phyloP scores from a whole-genome alignment of 2,888 invertebrate species.

The Cheiracanthium punctorium region DNA sequence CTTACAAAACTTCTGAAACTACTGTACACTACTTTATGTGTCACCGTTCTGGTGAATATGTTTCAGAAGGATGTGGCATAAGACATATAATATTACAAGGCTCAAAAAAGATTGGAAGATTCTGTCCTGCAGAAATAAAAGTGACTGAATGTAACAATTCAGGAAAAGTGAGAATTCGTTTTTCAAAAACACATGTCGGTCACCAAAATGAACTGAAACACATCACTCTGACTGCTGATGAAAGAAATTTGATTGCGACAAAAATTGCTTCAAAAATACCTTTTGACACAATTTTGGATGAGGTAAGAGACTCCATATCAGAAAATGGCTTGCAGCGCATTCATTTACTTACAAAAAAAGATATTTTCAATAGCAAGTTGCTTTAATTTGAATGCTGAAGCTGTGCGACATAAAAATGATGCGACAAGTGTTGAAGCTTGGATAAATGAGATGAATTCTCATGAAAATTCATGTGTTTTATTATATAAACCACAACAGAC shows the following conservation, averaged over 20 bases:
- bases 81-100: slow-evolving; percentile 5
- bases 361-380: neutral
- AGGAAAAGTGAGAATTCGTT: neutral
- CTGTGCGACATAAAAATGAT: neutral
- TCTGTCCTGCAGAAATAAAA: neutral
- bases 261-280: slow-evolving; percentile 8
- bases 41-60: slow-evolving; percentile 5
- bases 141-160: neutral
- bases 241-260: neutral
- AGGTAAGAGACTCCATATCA: neutral
- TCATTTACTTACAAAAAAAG: neutral
- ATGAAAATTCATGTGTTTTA: too few relatives aligned
- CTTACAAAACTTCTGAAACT: neutral
- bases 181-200: neutral
- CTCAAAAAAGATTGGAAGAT: neutral
- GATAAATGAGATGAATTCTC: neutral
- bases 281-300: neutral
- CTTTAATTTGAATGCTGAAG: neutral
- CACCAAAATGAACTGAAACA: neutral
- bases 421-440: neutral
- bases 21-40: neutral
- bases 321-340: neutral
- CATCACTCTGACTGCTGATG: neutral
- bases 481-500: neutral
- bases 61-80: neutral